phyloP scores from a whole-genome alignment of 2,113 vertebrate genomes.

The Phalacrocorax carbo region DNA sequence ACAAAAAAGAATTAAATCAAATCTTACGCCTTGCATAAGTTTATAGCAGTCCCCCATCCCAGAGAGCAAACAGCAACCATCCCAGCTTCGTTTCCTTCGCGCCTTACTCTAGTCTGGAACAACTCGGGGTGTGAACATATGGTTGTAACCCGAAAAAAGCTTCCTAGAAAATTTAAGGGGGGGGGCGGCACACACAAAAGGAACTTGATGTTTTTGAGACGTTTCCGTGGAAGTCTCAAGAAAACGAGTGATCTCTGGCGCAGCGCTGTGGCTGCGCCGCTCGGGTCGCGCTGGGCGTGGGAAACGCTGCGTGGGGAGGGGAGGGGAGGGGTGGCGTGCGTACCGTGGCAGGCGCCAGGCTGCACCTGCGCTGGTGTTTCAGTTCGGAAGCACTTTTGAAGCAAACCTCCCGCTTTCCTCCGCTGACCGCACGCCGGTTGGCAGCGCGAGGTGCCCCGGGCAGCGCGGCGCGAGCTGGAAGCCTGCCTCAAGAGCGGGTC shows the following conservation, averaged over 20 bases:
- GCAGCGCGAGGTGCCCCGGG: too few species aligned
- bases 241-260: background rate
- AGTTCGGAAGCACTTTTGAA: background rate
- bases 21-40: too few species aligned
- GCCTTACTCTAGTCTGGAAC: background rate
- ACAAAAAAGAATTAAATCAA: background rate
- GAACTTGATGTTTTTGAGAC: background rate
- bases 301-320: fast-evolving
- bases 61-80: background rate
- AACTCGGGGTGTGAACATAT: background rate
- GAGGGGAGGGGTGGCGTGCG: fast-evolving
- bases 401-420: background rate
- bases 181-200: too few species aligned
- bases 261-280: fast-evolving
- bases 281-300: background rate
- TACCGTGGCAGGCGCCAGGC: too few species aligned
- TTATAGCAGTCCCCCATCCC: background rate
- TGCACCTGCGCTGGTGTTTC: fast-evolving
- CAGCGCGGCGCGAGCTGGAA: too few species aligned
- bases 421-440: fast-evolving
- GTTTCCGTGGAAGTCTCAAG: background rate
- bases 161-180: background rate
- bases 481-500: background rate
- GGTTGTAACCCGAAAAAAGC: background rate
- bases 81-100: background rate